Evolutionary conservation across 2,888 invertebrate species (phyloP).

Genomic region (Sabellastarte sp.): DNA sequence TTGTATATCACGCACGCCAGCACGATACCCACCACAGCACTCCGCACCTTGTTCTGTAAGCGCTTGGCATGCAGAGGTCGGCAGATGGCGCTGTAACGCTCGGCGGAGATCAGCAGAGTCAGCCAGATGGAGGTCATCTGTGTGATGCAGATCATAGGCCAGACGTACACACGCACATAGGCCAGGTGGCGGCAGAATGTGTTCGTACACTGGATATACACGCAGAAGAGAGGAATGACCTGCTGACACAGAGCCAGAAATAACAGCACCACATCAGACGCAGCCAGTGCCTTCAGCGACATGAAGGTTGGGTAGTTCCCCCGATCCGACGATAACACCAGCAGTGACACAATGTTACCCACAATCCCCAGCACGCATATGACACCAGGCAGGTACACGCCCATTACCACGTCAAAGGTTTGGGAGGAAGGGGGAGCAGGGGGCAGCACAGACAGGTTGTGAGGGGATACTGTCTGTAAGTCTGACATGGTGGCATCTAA

Average conservation of each 20-base stretch:
- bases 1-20: constrained; percentile 37
- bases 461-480: no score
- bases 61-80: constrained; percentile 40
- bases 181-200: constrained; percentile 23
- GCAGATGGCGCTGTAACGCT: constrained; percentile 55
- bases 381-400: constrained; percentile 28
- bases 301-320: constrained; percentile 21
- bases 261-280: constrained; percentile 28
- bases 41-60: constrained; percentile 4
- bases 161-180: constrained; percentile 28
- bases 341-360: constrained; percentile 27
- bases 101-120: constrained; percentile 52
- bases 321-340: constrained; percentile 21
- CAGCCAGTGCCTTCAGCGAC: constrained; percentile 29
- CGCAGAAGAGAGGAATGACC: constrained; percentile 23
- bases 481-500: no score
- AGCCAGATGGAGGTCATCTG: constrained; percentile 50
- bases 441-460: no score
- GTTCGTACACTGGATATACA: constrained; percentile 5
- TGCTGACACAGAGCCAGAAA: constrained; percentile 27
- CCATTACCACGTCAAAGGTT: constrained; percentile 29
- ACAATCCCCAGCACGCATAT: constrained; percentile 27
- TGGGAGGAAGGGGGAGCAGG: no score
- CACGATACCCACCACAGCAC: constrained; percentile 39
- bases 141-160: constrained; percentile 32